A percentile compares a stretch with the other conserved stretches of the same genome.
Evolutionary conservation across 2,113 vertebrate genomes (phyloP).

Genomic region (Phylloscopus trochilus): DNA sequence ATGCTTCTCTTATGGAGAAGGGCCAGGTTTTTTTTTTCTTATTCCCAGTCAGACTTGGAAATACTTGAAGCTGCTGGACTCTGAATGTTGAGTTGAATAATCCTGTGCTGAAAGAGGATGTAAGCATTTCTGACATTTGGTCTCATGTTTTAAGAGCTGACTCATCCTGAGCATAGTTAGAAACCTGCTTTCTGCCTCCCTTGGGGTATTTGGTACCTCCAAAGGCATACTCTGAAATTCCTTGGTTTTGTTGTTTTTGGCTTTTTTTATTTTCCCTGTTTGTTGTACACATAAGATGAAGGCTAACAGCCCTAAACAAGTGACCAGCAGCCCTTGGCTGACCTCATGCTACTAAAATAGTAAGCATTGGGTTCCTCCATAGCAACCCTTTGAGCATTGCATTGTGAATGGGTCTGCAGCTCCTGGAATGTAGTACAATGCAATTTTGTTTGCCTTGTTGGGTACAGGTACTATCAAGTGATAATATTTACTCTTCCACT

Average conservation of each 20-base stretch:
- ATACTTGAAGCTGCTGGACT: not conserved
- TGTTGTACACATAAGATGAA: not conserved
- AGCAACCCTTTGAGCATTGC: constrained; percentile 31
- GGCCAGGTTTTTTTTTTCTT: not conserved
- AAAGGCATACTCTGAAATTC: not conserved
- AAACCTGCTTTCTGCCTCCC: not conserved
- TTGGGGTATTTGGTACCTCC: not conserved
- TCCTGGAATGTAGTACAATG: constrained; percentile 54
- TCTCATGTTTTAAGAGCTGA: not conserved
- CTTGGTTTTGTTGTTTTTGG: not conserved
- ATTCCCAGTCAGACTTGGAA: not conserved
- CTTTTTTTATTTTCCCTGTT: not conserved
- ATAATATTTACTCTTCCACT: constrained; percentile 77
- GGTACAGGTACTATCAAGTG: constrained; percentile 69
- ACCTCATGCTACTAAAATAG: not conserved
- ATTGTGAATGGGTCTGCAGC: not conserved
- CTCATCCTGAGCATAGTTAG: not conserved
- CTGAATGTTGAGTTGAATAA: not conserved
- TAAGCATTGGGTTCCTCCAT: constrained; percentile 2
- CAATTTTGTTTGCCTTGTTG: constrained; percentile 57
- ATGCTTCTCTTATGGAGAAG: not conserved
- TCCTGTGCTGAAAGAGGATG: not conserved
- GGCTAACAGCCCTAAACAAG: not conserved
- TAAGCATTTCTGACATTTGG: not conserved
- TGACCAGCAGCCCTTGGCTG: not conserved